Evolutionary conservation across 2,888 invertebrate species (phyloP), one percentile per base, ranked within the genome.

Genomic region (Gonocerus acuteangulatus): DNA sequence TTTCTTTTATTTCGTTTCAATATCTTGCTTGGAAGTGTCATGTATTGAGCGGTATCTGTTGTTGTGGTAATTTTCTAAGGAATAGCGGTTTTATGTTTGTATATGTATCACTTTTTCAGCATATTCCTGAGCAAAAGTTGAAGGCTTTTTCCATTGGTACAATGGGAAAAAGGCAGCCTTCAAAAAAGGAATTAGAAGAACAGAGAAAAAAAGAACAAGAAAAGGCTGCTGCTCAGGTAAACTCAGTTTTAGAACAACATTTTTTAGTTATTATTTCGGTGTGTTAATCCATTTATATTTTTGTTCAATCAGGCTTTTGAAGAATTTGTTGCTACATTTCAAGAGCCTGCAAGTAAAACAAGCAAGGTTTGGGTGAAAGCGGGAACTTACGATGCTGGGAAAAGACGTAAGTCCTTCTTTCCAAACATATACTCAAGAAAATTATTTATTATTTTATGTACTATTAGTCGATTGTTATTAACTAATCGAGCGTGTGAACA

Each of bases 341-440:
- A 94, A 81, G 94, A 94, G 69, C 82, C 84, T 0, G 86, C 89
- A 0, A 81, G 82, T 69, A 84, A 87, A 15, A 83, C 86, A 2
- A 80, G 79, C 49, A 96, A 95, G 77, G 87, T 95, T 45, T 99
- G 99, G 94, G 90, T 99, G 4, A 94, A 96, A 76, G 97, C 96
- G 61, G 96, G 95, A 58, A 92, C 95, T 1, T 96, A 96, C 71
- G 94, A 95, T 83, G 92, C 94, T 52, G 93, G 93, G 22, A 88
- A 90, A 66, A 81, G 92, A 78, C 89, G 91, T 89, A 78, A 80
- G 82, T 76, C 60, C 52, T 19, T 54, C 57, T 27, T 44, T 45
- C 54, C 42, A n/a, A 54, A 54, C 19, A 54, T 18, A 39, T 36
- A 36, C 13, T 18, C 2, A 16, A 47, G 32, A 59, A 19, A 36